Percentiles rank a stretch among this genome's conserved stretches.
Evolutionary conservation across 1,140 invertebrate genomes (phyloP).

Genomic region (Lepidurus arcticus): DNA sequence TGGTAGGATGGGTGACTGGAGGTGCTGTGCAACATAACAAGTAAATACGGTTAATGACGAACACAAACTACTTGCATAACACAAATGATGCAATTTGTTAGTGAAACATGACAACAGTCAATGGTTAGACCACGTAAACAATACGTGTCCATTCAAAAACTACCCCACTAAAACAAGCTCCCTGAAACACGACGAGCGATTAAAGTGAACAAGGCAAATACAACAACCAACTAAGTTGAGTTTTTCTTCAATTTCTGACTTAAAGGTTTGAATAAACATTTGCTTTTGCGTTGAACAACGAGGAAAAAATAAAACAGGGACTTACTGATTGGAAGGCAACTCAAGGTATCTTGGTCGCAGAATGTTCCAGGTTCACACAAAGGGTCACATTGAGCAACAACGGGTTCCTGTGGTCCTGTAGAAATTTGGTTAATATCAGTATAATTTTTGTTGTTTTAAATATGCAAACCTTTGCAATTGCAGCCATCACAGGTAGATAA

Average conservation of each 20-base stretch:
- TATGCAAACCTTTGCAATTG: slow-evolving; percentile 53
- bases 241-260: background rate
- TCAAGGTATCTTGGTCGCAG: slow-evolving; percentile 16
- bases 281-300: background rate
- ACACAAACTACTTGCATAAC: slow-evolving; percentile 2
- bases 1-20: background rate
- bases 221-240: too few species aligned
- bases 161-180: background rate
- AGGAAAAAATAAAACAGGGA: background rate
- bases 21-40: slow-evolving; percentile 11
- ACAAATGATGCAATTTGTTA: background rate
- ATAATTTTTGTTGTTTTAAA: background rate
- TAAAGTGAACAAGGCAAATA: background rate
- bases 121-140: background rate
- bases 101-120: background rate
- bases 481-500: slow-evolving; percentile 60
- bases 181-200: background rate
- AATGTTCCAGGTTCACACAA: slow-evolving; percentile 5
- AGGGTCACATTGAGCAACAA: slow-evolving; percentile 25
- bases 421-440: background rate
- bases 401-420: slow-evolving; percentile 16
- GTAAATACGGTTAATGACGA: slow-evolving; percentile 5
- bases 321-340: slow-evolving; percentile 24
- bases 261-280: background rate
- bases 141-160: background rate